A percentile compares a stretch with the other conserved stretches of the same genome.
phyloP scores from a whole-genome alignment of 2,888 invertebrate species.

The Leucophenga maculata region DNA sequence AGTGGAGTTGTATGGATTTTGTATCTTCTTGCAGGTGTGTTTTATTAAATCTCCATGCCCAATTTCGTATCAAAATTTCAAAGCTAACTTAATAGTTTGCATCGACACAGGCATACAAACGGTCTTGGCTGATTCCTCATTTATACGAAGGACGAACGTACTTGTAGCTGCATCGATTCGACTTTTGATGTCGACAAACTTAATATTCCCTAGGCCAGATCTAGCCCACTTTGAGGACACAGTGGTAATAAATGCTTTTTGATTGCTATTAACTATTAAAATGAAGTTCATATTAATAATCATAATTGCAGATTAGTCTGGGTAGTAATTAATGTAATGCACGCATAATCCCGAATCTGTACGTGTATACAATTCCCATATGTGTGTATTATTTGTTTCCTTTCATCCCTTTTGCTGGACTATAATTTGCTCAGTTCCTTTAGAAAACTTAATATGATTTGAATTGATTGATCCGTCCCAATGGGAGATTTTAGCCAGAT shows the following conservation, averaged over 20 bases:
- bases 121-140: no score
- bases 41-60: no score
- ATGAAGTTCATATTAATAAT: slow-evolving; percentile 46
- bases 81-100: no score
- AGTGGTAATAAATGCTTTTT: slow-evolving; percentile 38
- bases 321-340: slow-evolving; percentile 14
- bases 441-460: slow-evolving; percentile 58
- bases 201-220: slow-evolving; percentile 52
- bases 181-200: no score
- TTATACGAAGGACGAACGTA: no score
- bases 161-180: no score
- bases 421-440: slow-evolving; percentile 42
- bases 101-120: no score
- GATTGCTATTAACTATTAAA: slow-evolving; percentile 36
- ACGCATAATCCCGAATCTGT: slow-evolving; percentile 3
- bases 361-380: not conserved
- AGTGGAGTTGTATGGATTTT: no score
- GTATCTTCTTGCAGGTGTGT: no score
- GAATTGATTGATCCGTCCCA: slow-evolving; percentile 72
- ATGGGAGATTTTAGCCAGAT: slow-evolving; percentile 58
- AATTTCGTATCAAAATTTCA: no score
- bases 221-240: slow-evolving; percentile 26
- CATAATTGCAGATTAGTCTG: no score
- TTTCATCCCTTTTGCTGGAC: slow-evolving; percentile 6
- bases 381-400: slow-evolving; percentile 15